Percentiles rank a stretch among this genome's conserved stretches.
Evolutionary conservation across 2,888 invertebrate species (phyloP).

Genomic region (Drosophila basisetae): DNA sequence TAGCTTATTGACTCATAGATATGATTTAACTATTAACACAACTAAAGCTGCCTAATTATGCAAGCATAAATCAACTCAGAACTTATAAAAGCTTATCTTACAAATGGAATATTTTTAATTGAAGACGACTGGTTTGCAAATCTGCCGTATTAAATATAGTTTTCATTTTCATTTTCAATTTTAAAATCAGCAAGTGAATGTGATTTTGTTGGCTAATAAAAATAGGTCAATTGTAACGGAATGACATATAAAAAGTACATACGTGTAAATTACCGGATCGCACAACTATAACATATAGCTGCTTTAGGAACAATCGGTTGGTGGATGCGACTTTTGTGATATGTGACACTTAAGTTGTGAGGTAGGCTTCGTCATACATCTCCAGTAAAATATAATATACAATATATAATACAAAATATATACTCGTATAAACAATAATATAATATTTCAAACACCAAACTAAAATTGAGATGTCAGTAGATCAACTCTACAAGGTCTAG

Average conservation of each 20-base stretch:
- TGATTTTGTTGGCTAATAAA: neutral
- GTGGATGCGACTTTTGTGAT: neutral
- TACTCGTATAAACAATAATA: neutral
- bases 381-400: neutral
- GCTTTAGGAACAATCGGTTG: neutral
- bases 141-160: neutral
- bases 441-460: neutral
- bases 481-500: neutral
- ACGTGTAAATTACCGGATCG: neutral
- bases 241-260: neutral
- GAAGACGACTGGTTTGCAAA: neutral
- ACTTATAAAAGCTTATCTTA: neutral
- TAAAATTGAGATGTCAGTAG: neutral
- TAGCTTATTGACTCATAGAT: neutral
- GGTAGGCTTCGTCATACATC: neutral
- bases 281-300: neutral
- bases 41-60: neutral
- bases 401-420: neutral
- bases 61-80: neutral
- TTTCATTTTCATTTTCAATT: neutral
- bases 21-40: neutral
- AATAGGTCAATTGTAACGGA: neutral
- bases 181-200: neutral
- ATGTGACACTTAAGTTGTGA: neutral
- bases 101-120: neutral